These are phyloP conservation scores for Ditylenchus dipsaci DNA, from an alignment of 1,140 invertebrate species.

Conservation along the genomic window DNA sequence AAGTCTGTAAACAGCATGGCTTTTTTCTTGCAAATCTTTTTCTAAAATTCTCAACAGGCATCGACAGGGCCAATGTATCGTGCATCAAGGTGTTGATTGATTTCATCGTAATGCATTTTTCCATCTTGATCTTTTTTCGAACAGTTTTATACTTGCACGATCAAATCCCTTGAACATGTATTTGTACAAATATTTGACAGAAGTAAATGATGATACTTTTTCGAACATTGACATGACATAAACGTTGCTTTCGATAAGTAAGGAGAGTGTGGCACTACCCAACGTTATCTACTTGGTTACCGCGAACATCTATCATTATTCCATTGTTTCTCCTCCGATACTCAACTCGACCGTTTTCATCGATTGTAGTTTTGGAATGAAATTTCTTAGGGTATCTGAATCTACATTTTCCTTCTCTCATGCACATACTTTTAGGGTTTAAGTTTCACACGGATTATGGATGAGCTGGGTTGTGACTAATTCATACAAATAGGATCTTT, in stretches of 20 bases:
- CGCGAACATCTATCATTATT: too few species aligned
- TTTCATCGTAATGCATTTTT: slow-evolving; percentile 2
- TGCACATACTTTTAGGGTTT: too few species aligned
- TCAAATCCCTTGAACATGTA: slow-evolving; percentile 5
- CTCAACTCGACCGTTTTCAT: too few species aligned
- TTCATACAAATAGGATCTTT: neutral
- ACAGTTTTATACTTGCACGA: neutral
- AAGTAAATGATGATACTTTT: neutral
- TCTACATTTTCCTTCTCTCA: neutral
- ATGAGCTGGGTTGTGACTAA: neutral
- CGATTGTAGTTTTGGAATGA: neutral
- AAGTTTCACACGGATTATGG: too few species aligned
- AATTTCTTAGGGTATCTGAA: neutral
- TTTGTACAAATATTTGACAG: slow-evolving; percentile 1
- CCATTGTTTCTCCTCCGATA: too few species aligned
- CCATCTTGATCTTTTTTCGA: too few species aligned
- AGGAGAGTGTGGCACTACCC: neutral
- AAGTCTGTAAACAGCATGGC: neutral
- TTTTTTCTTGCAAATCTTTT: neutral
- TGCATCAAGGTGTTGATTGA: neutral
- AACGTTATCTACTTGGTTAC: neutral
- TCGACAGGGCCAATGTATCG: neutral
- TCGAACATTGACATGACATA: neutral
- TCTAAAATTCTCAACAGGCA: neutral
- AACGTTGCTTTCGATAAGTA: neutral